Conservation (phyloP, 2,888 invertebrate genomes). For the Shargacucullia verbasci region DNA sequence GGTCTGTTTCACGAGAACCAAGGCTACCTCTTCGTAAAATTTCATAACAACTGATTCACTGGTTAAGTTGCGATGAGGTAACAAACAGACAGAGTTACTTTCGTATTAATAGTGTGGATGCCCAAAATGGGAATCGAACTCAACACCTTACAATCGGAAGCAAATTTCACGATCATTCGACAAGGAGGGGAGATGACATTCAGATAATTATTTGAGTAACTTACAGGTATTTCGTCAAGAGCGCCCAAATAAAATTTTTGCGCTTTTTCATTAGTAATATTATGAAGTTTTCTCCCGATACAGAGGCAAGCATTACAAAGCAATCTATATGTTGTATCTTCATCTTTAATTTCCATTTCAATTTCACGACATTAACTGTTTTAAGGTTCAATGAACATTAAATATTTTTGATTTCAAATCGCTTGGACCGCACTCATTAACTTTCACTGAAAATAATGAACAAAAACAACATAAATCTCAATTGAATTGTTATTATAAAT, state of each 20-base stretch:
- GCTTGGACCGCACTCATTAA: neutral
- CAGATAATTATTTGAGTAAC: conserved; percentile 46
- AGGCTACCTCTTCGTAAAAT: too few species aligned
- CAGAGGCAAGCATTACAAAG: conserved; percentile 80
- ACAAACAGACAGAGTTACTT: too few species aligned
- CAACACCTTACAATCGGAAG: neutral
- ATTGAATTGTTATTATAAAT: neutral
- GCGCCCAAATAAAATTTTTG: conserved; percentile 72
- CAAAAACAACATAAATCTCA: too few species aligned
- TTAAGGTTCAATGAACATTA: too few species aligned
- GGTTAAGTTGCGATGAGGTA: too few species aligned
- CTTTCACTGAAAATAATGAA: conserved; percentile 30
- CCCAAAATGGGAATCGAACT: neutral
- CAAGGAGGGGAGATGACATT: neutral
- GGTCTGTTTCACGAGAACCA: too few species aligned
- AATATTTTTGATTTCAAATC: too few species aligned
- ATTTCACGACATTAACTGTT: neutral
- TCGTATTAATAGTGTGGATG: too few species aligned
- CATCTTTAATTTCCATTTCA: conserved; percentile 66
- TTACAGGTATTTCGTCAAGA: conserved; percentile 78
- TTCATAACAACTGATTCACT: too few species aligned
- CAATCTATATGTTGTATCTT: conserved; percentile 61
- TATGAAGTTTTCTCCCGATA: conserved; percentile 68
- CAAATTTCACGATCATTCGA: too few species aligned
- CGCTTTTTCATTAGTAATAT: conserved; percentile 67